Percentiles rank a stretch among this genome's conserved stretches.
Evolutionary conservation across 2,113 vertebrate genomes (phyloP).

Genomic region (Nesogale talazaci): DNA sequence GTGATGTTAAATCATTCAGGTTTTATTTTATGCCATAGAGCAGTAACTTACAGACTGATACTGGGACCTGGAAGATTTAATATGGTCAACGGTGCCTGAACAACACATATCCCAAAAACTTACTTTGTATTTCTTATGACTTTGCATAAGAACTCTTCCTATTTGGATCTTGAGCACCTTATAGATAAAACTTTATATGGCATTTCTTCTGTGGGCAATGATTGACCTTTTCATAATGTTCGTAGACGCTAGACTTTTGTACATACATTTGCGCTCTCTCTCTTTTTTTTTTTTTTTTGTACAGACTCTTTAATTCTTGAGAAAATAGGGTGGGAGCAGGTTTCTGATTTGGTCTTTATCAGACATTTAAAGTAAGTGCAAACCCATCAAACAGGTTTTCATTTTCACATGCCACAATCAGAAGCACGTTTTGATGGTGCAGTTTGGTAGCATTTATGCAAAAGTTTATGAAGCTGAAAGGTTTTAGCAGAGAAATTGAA

Average conservation of each 20-base stretch:
- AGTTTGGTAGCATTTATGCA: slow-evolving; percentile 88
- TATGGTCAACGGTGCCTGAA: slow-evolving; percentile 62
- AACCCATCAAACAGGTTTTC: slow-evolving; percentile 19
- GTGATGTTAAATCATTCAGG: slow-evolving; percentile 72
- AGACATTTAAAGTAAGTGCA: slow-evolving; percentile 74
- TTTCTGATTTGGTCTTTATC: slow-evolving; percentile 89
- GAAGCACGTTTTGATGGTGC: slow-evolving; percentile 82
- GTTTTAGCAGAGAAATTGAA: slow-evolving; percentile 86
- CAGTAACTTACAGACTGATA: slow-evolving; percentile 37
- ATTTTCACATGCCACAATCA: slow-evolving; percentile 37
- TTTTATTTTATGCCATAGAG: slow-evolving; percentile 47
- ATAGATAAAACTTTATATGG: slow-evolving; percentile 87
- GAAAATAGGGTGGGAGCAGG: slow-evolving; percentile 81
- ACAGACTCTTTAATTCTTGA: slow-evolving; percentile 89
- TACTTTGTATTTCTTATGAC: slow-evolving; percentile 78
- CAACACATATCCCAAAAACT: slow-evolving; percentile 55
- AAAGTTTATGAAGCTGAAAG: slow-evolving; percentile 86
- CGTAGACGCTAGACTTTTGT: slow-evolving; percentile 89
- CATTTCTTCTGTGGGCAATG: slow-evolving; percentile 83
- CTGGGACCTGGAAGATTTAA: slow-evolving; percentile 60
- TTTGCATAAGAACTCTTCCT: slow-evolving; percentile 81
- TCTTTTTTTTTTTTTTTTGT: slow-evolving; percentile 91
- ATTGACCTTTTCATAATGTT: slow-evolving; percentile 84
- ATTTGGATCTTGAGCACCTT: slow-evolving; percentile 91
- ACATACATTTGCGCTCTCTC: slow-evolving; percentile 85